These are phyloP conservation scores for Dipodomys stephensi DNA, from an alignment of 2,113 vertebrate genomes.

Conservation along the genomic window DNA sequence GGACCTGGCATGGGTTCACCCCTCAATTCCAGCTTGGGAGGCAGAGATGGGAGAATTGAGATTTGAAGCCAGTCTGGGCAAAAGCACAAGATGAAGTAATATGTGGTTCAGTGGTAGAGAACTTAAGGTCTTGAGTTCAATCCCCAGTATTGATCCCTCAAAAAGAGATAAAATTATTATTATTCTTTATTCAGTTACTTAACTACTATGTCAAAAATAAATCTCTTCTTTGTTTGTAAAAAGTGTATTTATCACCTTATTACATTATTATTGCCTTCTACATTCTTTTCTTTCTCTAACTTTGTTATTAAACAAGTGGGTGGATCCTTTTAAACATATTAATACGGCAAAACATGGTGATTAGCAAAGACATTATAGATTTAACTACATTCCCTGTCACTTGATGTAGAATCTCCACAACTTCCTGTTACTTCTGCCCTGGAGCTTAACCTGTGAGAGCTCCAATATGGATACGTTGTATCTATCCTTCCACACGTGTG, in stretches of 20 bases:
- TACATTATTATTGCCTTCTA: background rate
- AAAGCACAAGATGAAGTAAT: no score
- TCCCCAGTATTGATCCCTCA: no score
- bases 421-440: background rate
- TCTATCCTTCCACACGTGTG: background rate
- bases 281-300: background rate
- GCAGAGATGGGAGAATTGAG: no score
- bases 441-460: background rate
- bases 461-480: background rate
- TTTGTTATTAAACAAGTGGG: slow-evolving; percentile 40
- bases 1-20: no score
- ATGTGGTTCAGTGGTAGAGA: no score
- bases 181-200: background rate
- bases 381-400: background rate
- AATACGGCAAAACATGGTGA: slow-evolving; percentile 13
- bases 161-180: no score
- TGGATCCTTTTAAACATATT: background rate
- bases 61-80: no score
- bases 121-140: no score
- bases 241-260: background rate
- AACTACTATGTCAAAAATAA: background rate
- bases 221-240: background rate
- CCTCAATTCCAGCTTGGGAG: no score
- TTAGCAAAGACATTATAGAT: background rate
- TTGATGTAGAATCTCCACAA: background rate